Conservation (phyloP, 2,888 invertebrate species). For the Xestia xanthographa region DNA sequence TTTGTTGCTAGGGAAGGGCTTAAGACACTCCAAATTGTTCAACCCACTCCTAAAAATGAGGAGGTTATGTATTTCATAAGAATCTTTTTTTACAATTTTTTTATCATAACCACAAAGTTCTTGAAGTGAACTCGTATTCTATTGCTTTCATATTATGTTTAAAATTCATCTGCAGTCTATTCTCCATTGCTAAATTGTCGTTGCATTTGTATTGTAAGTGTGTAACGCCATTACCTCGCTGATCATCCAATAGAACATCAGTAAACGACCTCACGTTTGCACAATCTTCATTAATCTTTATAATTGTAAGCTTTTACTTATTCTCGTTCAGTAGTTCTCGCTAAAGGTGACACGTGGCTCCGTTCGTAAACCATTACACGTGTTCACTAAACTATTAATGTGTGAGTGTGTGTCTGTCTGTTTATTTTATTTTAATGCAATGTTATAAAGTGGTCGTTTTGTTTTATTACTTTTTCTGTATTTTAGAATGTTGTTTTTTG, state of each 20-base stretch:
- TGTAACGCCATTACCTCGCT: not conserved
- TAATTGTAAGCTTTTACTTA: slow-evolving; percentile 20
- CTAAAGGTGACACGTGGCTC: slow-evolving; percentile 33
- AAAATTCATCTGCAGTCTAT: not conserved
- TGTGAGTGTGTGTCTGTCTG: slow-evolving; percentile 22
- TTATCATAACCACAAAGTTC: not conserved
- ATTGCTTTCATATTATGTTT: not conserved
- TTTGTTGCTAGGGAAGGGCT: not conserved
- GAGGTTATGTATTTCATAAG: too few relatives aligned
- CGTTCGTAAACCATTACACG: slow-evolving; percentile 32
- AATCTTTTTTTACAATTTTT: too few relatives aligned
- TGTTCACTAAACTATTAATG: slow-evolving; percentile 50
- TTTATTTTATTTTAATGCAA: slow-evolving; percentile 26
- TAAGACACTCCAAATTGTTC: not conserved
- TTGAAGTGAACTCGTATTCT: not conserved
- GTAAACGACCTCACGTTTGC: slow-evolving; percentile 17
- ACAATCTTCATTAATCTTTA: slow-evolving; percentile 22
- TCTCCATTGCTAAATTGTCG: not conserved
- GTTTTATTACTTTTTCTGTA: slow-evolving; percentile 11
- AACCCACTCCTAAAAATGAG: not conserved
- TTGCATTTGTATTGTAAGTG: not conserved
- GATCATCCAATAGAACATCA: not conserved
- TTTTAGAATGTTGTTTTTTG: not conserved
- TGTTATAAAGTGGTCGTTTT: slow-evolving; percentile 13
- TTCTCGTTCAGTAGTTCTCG: not conserved